Percentiles rank a stretch among this genome's conserved stretches.
phyloP scores from a whole-genome alignment of 2,113 vertebrate genomes.

The Menidia beryllina region DNA sequence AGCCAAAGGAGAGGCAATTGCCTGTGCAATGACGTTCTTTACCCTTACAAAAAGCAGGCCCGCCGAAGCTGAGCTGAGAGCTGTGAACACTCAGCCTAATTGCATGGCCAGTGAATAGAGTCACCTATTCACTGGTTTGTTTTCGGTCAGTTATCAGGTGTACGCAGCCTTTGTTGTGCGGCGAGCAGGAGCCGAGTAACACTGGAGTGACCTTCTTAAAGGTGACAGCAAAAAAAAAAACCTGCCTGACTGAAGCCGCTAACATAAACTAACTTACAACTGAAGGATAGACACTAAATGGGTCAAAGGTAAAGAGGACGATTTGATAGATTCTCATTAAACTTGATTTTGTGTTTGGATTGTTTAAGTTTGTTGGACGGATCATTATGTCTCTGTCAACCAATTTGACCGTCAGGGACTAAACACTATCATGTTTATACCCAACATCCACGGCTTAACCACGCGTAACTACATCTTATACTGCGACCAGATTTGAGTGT shows the following conservation, averaged over 20 bases:
- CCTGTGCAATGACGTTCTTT: not conserved
- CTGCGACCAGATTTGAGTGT: conserved; percentile 1
- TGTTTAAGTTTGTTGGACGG: not conserved
- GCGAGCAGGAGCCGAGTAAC: not conserved
- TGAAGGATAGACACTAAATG: not conserved
- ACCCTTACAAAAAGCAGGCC: not conserved
- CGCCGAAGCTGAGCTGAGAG: not conserved
- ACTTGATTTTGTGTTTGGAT: not conserved
- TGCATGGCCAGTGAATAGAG: too few species aligned
- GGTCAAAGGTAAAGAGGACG: not conserved
- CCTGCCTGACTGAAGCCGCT: not conserved
- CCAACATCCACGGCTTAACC: not conserved
- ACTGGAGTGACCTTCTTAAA: conserved; percentile 63
- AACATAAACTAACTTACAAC: not conserved
- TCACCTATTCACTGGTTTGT: not conserved
- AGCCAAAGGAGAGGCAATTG: not conserved
- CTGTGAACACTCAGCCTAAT: not conserved
- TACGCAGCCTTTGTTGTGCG: not conserved
- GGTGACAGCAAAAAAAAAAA: conserved; percentile 47
- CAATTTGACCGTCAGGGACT: not conserved
- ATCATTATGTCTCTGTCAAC: not conserved
- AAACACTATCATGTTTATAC: not conserved
- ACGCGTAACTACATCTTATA: conserved; percentile 2
- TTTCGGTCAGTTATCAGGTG: not conserved
- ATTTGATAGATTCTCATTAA: not conserved